A percentile compares a stretch with the other conserved stretches of the same genome.
phyloP scores from a whole-genome alignment of 2,113 vertebrate species.

The Mus pahari region DNA sequence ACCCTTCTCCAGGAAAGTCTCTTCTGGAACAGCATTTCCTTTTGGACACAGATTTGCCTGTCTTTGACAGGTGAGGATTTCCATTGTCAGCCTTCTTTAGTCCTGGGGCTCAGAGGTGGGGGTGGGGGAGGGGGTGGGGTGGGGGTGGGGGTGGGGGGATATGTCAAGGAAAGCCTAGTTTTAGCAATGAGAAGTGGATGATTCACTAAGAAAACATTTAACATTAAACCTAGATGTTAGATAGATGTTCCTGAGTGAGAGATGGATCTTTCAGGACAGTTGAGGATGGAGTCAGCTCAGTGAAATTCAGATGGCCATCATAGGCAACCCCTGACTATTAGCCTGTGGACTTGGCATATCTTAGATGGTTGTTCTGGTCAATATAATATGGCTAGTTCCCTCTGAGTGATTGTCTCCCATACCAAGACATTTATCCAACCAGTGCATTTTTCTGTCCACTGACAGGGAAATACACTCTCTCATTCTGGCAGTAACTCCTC shows the following conservation, averaged over 20 bases:
- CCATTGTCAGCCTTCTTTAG: neutral
- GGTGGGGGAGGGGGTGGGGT: too few species aligned
- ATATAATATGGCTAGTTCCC: neutral
- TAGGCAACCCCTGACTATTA: neutral
- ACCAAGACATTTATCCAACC: neutral
- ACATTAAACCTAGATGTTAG: neutral
- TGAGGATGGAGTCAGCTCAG: neutral
- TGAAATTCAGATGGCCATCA: neutral
- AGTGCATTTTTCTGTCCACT: neutral
- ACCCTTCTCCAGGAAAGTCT: neutral
- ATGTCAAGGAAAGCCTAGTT: neutral
- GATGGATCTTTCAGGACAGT: neutral
- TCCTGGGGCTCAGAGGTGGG: neutral
- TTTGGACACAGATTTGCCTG: neutral
- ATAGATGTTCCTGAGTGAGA: neutral
- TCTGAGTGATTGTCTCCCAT: neutral
- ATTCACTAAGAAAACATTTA: neutral
- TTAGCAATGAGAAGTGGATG: neutral
- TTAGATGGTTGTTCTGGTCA: neutral
- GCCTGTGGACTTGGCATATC: neutral
- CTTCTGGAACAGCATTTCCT: neutral
- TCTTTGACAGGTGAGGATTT: accelerated
- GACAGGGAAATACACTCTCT: neutral
- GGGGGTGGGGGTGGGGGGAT: too few species aligned
- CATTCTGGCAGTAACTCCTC: neutral